Evolutionary conservation across 2,888 invertebrate genomes (phyloP).

Genomic region (Dasypolia templi): DNA sequence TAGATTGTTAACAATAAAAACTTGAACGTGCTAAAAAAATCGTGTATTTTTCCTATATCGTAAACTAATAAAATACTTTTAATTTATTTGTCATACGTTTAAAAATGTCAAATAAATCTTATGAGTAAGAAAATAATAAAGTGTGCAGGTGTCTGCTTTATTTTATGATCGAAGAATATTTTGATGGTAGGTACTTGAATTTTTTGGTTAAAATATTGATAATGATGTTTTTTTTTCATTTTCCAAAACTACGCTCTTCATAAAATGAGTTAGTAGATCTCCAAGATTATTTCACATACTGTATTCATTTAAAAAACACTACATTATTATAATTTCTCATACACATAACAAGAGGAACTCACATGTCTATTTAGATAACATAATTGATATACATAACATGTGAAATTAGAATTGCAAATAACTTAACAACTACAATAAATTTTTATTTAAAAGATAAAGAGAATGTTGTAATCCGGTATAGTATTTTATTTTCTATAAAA

Average conservation of each 20-base stretch:
- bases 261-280: no score
- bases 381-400: constrained; percentile 19
- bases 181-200: not conserved
- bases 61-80: constrained; percentile 61
- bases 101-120: constrained; percentile 63
- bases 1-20: constrained; percentile 60
- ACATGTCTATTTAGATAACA: constrained; percentile 6
- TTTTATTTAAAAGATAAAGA: constrained; percentile 21
- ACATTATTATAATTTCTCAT: not conserved
- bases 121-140: constrained; percentile 37
- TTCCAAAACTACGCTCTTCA: no score
- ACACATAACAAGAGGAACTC: constrained; percentile 18
- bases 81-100: constrained; percentile 50
- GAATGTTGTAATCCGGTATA: constrained; percentile 22
- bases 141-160: constrained; percentile 32
- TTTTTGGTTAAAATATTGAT: not conserved
- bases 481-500: not conserved
- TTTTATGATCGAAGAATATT: constrained; percentile 4
- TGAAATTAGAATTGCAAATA: constrained; percentile 41
- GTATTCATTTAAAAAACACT: not conserved
- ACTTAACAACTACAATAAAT: not conserved
- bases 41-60: constrained; percentile 61
- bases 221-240: no score
- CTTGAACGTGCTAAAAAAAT: no score
- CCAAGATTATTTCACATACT: not conserved